Conservation (phyloP, 1,140 invertebrate species). For the Asobara japonica region DNA sequence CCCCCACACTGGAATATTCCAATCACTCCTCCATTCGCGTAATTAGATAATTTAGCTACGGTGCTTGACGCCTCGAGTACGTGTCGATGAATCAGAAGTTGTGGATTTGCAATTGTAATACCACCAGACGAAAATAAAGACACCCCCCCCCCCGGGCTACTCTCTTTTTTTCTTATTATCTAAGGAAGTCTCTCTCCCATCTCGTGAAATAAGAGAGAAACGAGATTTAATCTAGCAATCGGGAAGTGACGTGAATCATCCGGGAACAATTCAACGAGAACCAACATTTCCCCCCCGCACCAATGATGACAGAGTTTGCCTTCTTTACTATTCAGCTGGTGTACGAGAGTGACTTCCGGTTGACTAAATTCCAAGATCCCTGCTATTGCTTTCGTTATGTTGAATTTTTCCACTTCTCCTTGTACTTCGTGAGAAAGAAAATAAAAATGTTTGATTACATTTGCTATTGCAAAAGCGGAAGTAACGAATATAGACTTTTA, state of each 20-base stretch:
- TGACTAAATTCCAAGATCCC: conserved; percentile 27
- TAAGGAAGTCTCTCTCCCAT: neutral
- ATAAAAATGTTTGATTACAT: neutral
- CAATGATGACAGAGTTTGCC: conserved; percentile 10
- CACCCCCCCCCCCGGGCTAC: neutral
- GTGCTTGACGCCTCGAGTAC: neutral
- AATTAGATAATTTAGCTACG: neutral
- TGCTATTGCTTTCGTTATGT: conserved; percentile 4
- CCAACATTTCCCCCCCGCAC: neutral
- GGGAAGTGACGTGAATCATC: conserved; percentile 13
- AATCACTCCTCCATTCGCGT: neutral
- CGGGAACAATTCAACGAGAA: neutral
- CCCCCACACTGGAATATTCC: neutral
- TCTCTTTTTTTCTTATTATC: neutral
- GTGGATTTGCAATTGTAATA: neutral
- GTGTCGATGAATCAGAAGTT: neutral
- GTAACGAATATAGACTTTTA: too few relatives aligned
- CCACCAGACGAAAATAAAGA: neutral
- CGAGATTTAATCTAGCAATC: neutral
- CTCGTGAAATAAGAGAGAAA: neutral
- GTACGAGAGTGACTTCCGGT: conserved; percentile 26
- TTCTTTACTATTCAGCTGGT: conserved; percentile 26
- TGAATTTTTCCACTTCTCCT: conserved; percentile 7
- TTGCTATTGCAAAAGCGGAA: neutral
- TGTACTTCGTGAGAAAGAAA: neutral